phyloP scores from a whole-genome alignment of 1,140 invertebrate species.

The Heliothis subflexa region DNA sequence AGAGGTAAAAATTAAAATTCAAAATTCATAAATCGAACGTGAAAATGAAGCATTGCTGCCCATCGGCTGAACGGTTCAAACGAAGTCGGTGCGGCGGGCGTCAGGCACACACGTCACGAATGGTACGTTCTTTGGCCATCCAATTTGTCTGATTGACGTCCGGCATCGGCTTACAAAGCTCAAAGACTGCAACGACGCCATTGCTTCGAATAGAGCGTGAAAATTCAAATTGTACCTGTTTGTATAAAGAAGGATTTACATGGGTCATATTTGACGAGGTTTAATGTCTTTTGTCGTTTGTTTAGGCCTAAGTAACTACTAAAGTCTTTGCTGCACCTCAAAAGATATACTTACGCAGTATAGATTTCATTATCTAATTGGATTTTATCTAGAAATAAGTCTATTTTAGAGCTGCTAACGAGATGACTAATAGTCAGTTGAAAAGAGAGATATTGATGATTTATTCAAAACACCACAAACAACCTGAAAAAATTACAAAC shows the following conservation, averaged over 20 bases:
- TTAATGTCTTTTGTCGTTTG: too few species aligned
- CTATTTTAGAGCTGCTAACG: too few species aligned
- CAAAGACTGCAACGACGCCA: conserved; percentile 49
- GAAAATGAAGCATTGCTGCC: conserved; percentile 7
- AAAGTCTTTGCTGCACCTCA: too few species aligned
- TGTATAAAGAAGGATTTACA: conserved; percentile 10
- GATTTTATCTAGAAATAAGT: too few species aligned
- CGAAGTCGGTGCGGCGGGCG: background rate
- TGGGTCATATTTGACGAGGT: background rate
- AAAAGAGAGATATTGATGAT: too few species aligned
- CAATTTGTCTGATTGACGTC: conserved; percentile 57
- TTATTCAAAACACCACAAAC: too few species aligned
- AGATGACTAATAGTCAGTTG: too few species aligned
- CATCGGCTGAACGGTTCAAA: background rate
- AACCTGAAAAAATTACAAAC: too few species aligned
- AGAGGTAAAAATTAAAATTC: background rate
- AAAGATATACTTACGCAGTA: too few species aligned
- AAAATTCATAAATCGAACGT: conserved; percentile 40
- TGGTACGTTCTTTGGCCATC: conserved; percentile 51
- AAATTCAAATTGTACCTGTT: conserved; percentile 41
- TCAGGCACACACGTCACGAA: conserved; percentile 15
- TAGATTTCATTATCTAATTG: too few species aligned
- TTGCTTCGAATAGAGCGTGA: conserved; percentile 46
- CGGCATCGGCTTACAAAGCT: conserved; percentile 50
- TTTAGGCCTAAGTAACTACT: too few species aligned